Base-by-base conservation (phyloP, 2,888 invertebrate genomes). In the Drosophila kuntzei region DNA sequence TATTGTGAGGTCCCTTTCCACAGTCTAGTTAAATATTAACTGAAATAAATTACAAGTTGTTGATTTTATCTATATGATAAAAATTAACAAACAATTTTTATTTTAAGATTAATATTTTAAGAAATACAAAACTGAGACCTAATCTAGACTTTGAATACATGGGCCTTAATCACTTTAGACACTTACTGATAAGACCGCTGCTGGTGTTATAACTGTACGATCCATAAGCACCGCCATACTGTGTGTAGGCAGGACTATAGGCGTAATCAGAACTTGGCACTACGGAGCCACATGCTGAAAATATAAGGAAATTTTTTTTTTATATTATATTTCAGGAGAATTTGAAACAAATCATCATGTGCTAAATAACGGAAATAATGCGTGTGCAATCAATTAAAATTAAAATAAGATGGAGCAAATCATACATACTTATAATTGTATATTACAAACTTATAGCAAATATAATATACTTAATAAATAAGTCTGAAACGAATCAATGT, bases 231-330 rank as follows among this genome's bases (percentile, higher is more conserved):
- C 92, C 90, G 14, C 92, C 90, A 71, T 92, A 92, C 80, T 92
- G 92, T 49, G 91, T 87, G 93, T 97, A 97, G 76, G 95, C 94
- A 62, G 95, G 94, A 90, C 94, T 95, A 90, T 96, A 96, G 34
- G 95, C 94, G 91, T 96, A 96, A 90, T 96, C 95, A 59, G 94
- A 92, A 37, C 93, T 94, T 47, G 94, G 94, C 58, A 94, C 94
- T 58, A 94, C 94, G 27, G 94, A 93, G 61, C 94, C 94, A 71
- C 95, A 94, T 80, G 95, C 95, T 95, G 91, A 7, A 71, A 69
- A 18, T 32, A 47, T n/a, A 32, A 16, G 12, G 59, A 22, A 46
- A 37, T 8, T 2, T 6, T 6, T 2, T 49, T 32, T n/a, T 12
- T 20, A 41, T 47, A 6, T 37, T 37, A 7, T 11, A 22, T n/a